phyloP scores from a whole-genome alignment of 30 jellyfish, hydroid and myxozoan species.

The Sanderia malayensis region DNA sequence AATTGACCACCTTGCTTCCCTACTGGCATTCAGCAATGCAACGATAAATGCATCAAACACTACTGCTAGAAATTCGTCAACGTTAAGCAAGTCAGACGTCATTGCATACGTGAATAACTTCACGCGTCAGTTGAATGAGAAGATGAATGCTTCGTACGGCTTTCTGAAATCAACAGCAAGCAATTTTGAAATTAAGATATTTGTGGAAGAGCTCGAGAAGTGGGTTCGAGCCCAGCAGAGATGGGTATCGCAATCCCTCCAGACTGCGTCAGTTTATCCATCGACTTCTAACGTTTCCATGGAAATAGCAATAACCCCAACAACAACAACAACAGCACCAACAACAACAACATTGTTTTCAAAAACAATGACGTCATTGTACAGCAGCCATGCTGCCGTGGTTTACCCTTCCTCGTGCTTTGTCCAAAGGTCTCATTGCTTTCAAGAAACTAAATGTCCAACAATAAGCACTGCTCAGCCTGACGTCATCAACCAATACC shows the following conservation, averaged over 20 bases:
- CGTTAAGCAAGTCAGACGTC: background rate
- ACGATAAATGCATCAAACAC: background rate
- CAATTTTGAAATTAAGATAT: background rate
- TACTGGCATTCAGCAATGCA: background rate
- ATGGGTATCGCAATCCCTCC: background rate
- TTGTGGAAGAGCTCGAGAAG: background rate
- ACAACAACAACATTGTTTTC: background rate
- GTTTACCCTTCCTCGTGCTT: slow-evolving; percentile 1
- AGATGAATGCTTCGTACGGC: background rate
- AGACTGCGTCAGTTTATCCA: background rate
- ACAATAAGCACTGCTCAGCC: too few relatives aligned
- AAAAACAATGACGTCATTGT: background rate
- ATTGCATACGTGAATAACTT: background rate
- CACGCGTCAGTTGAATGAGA: background rate
- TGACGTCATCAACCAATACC: too few relatives aligned
- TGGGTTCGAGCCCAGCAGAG: background rate
- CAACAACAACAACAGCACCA: background rate
- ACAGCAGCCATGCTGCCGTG: background rate
- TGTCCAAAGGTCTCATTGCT: background rate
- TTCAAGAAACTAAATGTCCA: background rate
- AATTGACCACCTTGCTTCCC: background rate
- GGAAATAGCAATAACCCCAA: background rate
- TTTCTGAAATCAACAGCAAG: background rate
- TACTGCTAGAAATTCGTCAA: background rate
- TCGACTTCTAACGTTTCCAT: background rate